Evolutionary conservation across 1,140 invertebrate genomes (phyloP).

Genomic region (Oedothorax gibbosus): DNA sequence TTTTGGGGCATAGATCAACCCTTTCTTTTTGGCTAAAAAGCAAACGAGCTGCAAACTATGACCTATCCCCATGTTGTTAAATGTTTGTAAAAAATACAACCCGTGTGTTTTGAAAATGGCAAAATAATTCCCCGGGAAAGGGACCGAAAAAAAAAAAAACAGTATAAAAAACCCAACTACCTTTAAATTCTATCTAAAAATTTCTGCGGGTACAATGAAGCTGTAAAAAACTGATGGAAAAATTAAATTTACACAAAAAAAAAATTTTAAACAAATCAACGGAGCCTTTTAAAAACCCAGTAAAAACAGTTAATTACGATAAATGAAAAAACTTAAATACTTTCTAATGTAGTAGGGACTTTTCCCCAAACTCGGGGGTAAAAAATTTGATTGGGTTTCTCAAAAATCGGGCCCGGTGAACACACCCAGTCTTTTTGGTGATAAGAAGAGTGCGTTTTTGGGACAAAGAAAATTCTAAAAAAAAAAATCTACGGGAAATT

Average conservation of each 20-base stretch:
- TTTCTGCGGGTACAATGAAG: no score
- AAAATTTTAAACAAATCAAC: not conserved
- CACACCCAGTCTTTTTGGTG: not conserved
- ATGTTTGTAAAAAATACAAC: not conserved
- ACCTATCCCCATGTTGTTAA: not conserved
- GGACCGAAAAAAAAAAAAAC: not conserved
- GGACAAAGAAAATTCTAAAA: not conserved
- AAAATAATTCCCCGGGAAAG: not conserved
- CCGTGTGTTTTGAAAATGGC: not conserved
- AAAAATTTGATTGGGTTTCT: constrained; percentile 40
- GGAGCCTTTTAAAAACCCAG: not conserved
- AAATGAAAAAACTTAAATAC: constrained; percentile 37
- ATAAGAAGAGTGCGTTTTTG: not conserved
- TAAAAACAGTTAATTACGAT: not conserved
- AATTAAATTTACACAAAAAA: no score
- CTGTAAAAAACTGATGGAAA: no score
- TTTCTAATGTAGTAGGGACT: constrained; percentile 14
- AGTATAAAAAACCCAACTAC: not conserved
- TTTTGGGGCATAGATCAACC: constrained; percentile 4
- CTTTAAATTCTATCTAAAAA: not conserved
- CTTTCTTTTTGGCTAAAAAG: not conserved
- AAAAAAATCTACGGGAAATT: constrained; percentile 6
- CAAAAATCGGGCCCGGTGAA: not conserved
- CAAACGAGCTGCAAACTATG: not conserved
- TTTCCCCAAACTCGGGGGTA: constrained; percentile 25